phyloP scores from a whole-genome alignment of 2,113 vertebrate species.

The Takifugu bimaculatus region DNA sequence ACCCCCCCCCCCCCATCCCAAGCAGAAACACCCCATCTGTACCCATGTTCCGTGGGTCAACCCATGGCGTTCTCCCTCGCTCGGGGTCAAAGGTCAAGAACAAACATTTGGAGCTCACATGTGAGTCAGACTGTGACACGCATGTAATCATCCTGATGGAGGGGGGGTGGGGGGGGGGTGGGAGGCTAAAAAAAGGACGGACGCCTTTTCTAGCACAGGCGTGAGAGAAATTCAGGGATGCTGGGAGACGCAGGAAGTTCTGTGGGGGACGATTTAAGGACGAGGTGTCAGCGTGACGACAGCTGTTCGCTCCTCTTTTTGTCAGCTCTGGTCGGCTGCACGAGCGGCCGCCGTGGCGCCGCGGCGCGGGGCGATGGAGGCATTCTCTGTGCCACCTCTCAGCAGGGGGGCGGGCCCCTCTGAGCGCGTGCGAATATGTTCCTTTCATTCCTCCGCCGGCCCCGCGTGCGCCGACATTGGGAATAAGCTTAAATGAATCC shows the following conservation, averaged over 20 bases:
- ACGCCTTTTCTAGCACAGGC: too few relatives aligned
- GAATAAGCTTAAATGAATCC: conserved; percentile 25
- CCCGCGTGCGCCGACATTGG: conserved; percentile 14
- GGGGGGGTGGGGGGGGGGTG: conserved; percentile 27
- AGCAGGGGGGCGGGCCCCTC: conserved; percentile 28
- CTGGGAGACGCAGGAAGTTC: too few relatives aligned
- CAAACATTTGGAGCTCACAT: conserved; percentile 27
- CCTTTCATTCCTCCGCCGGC: conserved; percentile 7
- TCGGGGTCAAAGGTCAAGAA: conserved; percentile 46
- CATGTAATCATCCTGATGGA: background rate
- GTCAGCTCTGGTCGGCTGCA: conserved; percentile 16
- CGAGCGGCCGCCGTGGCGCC: conserved; percentile 20
- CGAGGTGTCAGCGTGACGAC: conserved; percentile 17
- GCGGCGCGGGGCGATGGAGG: conserved; percentile 32
- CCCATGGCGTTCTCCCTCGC: conserved; percentile 34
- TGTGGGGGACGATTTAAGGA: conserved; percentile 30
- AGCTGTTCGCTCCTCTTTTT: conserved; percentile 1
- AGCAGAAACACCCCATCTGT: too few relatives aligned
- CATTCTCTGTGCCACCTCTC: conserved; percentile 21
- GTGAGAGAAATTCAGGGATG: too few relatives aligned
- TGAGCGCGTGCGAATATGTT: conserved; percentile 16
- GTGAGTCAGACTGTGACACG: background rate
- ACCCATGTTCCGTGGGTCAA: conserved; percentile 31
- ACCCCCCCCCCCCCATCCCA: too few relatives aligned
- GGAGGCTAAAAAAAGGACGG: conserved; percentile 23